Base-by-base conservation (phyloP, 2,888 invertebrate species). In the Tinea trinotella region DNA sequence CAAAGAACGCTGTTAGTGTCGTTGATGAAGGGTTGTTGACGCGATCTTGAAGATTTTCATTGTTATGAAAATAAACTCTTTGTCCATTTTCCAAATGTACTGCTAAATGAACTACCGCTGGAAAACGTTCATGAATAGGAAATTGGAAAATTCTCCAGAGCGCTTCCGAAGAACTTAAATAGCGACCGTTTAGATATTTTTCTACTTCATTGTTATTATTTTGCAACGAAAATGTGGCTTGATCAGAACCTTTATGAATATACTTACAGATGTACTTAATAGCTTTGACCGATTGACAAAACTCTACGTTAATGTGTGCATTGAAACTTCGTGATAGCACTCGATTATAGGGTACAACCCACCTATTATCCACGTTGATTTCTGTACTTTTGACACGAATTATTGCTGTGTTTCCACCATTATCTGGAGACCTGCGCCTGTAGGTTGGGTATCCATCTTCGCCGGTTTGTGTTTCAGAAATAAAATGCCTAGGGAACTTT, bases 401-500 rank as follows among this genome's bases (percentile, higher is more conserved):
- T 18, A 57, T 57, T 50, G 56, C 54, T 22, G 52, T 46, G 50
- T 58, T 50, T 30, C 64, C 61, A 55, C 61, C 63, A 56, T 65
- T 56, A 53, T 60, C 60, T 48, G 60, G 50, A 30, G 54, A 52
- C 53, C 65, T 56, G 13, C 69, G 59, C 18, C 64, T 58, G 57
- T 74, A 77, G 36, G 56, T 18, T 54, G 68, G 69, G 56, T 75
- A 74, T 34, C 70, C 67, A 56, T 73, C 67, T 24, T 60, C 60
- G 7, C 64, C 64, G 13, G 66, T 70, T 46, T 61, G 57, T 7
- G 68, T 74, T 49, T 68, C 64, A n/a, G 46, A 50, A 18, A 61
- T 55, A 53, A 64, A 60, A 44, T 19, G 4, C 50, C 59, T 46
- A 19, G 66, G 64, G 56, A 55, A 70, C 24, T 58, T 57, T 63